Conservation (phyloP, 2,113 vertebrate species). For the Scartelaos histophorus region DNA sequence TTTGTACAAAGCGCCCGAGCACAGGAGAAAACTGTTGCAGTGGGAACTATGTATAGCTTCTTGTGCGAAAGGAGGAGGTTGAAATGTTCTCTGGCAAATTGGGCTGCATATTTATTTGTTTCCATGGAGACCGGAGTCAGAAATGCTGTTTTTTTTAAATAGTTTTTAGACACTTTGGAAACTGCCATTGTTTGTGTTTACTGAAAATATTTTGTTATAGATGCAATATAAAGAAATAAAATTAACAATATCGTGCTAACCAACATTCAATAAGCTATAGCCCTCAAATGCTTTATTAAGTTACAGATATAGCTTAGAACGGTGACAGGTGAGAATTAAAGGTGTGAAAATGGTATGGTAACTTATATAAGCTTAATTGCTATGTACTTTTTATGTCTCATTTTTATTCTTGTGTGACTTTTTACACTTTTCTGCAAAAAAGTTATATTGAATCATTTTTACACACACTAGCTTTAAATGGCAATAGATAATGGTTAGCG, state of each 20-base stretch:
- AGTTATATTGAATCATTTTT: neutral
- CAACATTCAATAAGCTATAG: neutral
- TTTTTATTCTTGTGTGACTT: neutral
- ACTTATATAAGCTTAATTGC: neutral
- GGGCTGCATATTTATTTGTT: neutral
- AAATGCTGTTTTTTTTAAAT: neutral
- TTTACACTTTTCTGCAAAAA: neutral
- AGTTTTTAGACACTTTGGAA: slow-evolving; percentile 2
- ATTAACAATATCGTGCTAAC: neutral
- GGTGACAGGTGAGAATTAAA: neutral
- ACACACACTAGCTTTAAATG: neutral
- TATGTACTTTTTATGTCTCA: neutral
- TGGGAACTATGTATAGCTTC: neutral
- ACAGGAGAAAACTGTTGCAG: neutral
- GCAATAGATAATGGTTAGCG: no score
- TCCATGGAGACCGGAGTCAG: slow-evolving; percentile 1
- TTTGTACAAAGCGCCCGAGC: neutral
- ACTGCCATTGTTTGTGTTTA: neutral
- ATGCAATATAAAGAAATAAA: no score
- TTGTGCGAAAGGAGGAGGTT: slow-evolving; percentile 2
- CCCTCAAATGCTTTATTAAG: neutral
- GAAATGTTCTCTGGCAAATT: neutral
- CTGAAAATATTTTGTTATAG: neutral
- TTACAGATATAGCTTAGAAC: neutral
- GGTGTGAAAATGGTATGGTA: neutral